These are phyloP conservation scores for Meleagris gallopavo DNA, from an alignment of 2,113 vertebrate genomes.

Conservation along the genomic window DNA sequence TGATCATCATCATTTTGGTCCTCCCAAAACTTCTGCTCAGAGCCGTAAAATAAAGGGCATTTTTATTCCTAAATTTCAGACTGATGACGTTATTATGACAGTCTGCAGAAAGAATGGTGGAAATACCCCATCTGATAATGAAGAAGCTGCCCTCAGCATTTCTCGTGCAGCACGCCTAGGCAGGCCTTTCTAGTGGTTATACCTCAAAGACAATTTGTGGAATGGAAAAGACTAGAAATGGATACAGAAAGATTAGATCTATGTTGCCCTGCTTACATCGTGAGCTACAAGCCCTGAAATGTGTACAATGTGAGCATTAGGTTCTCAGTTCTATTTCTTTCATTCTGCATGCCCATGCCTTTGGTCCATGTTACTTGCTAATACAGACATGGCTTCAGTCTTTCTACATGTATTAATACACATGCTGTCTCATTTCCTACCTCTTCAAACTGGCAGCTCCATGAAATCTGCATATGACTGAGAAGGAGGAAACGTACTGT, in stretches of 20 bases:
- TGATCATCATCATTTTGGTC: background rate
- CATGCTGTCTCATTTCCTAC: background rate
- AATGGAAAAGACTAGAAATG: background rate
- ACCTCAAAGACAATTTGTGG: background rate
- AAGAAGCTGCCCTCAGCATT: conserved; percentile 5
- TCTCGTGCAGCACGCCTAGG: background rate
- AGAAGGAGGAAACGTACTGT: background rate
- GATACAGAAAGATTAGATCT: background rate
- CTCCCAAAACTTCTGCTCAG: background rate
- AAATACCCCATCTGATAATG: background rate
- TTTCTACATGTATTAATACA: background rate
- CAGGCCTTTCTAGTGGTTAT: background rate
- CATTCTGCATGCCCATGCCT: background rate
- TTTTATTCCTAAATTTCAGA: background rate
- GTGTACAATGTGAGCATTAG: rapidly evolving
- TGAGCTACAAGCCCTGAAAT: background rate
- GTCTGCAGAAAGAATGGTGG: background rate
- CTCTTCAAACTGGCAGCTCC: background rate
- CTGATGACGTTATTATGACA: background rate
- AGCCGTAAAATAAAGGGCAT: background rate
- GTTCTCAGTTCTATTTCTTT: background rate
- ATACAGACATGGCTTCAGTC: background rate
- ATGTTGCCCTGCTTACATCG: background rate
- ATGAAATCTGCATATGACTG: background rate
- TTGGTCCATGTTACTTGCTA: background rate